Evolutionary conservation across 2,888 invertebrate genomes (phyloP), one percentile per base, ranked within the genome.

Genomic region (Tenthredo distinguenda): DNA sequence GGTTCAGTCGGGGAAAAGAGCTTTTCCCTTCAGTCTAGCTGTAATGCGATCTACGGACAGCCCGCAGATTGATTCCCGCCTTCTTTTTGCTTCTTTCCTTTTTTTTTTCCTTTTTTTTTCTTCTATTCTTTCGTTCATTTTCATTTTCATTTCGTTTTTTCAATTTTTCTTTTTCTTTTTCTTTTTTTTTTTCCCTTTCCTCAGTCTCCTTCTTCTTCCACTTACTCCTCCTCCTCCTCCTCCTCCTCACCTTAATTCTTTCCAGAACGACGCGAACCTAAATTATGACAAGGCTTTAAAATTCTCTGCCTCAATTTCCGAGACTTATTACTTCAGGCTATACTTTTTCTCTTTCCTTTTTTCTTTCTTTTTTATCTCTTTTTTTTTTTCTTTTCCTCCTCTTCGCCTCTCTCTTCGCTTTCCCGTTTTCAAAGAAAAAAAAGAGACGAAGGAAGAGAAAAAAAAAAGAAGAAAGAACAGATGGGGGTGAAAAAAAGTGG

Each of bases 261-360:
- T 40, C 31, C 62, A 62, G 10, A 26, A 62, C 62, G 62, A 62
- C 62, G 62, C 21, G 62, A 62, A 62, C 62, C n/a, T 62, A 71
- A 71, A 71, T 71, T 37, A 71, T 71, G 71, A n/a, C 34, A 37
- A 71, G 71, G 71, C 34, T 71, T 71, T 71, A 71, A 71, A n/a
- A 37, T 71, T 34, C 71, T 71, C 37, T 71, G 71, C 71, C 71
- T 71, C 71, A 71, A 71, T 71, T 71, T 71, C 71, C 34, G 71
- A 37, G 37, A 71, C 37, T 37, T 71, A 71, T 37, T 71, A 31
- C 34, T 71, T 71, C 71, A 9, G 15, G 37, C 34, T 34, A 55
- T 7, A 15, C 6, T 31, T 68, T 68, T 68, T 34, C 21, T 15
- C 26, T 15, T 68, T 6, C 10, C 12, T 68, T 2, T 68, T 15